Conservation (phyloP, 2,797 vertebrate species). For the Hyperoplus immaculatus region DNA sequence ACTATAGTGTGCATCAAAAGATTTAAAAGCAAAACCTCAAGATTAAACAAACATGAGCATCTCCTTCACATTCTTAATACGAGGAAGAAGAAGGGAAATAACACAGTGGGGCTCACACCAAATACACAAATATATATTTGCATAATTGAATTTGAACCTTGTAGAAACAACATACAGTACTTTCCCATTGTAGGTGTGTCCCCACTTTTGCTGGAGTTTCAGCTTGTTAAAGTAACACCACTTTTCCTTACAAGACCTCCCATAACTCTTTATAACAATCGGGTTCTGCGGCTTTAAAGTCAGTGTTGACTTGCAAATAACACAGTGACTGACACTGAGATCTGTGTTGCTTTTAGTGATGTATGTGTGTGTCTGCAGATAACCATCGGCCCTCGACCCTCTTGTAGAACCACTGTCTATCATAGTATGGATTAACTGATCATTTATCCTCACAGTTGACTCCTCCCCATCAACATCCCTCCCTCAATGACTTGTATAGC, state of each 20-base stretch:
- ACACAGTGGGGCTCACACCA: not conserved
- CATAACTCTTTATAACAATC: conserved; percentile 60
- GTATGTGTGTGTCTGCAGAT: conserved; percentile 8
- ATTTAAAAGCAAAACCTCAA: conserved; percentile 36
- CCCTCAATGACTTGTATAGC: not conserved
- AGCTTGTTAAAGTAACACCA: conserved; percentile 37
- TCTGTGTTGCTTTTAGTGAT: conserved; percentile 1
- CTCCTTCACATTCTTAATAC: conserved; percentile 6
- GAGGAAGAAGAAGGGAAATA: not conserved
- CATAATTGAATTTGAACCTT: too few species aligned
- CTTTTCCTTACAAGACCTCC: conserved; percentile 33
- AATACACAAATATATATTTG: too few species aligned
- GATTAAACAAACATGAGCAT: conserved; percentile 25
- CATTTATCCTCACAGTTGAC: not conserved
- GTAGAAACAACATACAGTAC: not conserved
- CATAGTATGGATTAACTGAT: conserved; percentile 5
- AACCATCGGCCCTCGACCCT: not conserved
- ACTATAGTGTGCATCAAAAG: conserved; percentile 36
- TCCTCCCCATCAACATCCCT: not conserved
- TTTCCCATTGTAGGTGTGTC: conserved; percentile 36
- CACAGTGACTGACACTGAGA: conserved; percentile 32
- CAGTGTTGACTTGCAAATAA: conserved; percentile 38
- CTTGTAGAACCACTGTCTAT: not conserved
- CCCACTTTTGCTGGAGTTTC: conserved; percentile 25
- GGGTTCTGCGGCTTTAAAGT: conserved; percentile 44